These are phyloP conservation scores for Muscina levida DNA, from an alignment of 2,888 invertebrate species.

Conservation along the genomic window DNA sequence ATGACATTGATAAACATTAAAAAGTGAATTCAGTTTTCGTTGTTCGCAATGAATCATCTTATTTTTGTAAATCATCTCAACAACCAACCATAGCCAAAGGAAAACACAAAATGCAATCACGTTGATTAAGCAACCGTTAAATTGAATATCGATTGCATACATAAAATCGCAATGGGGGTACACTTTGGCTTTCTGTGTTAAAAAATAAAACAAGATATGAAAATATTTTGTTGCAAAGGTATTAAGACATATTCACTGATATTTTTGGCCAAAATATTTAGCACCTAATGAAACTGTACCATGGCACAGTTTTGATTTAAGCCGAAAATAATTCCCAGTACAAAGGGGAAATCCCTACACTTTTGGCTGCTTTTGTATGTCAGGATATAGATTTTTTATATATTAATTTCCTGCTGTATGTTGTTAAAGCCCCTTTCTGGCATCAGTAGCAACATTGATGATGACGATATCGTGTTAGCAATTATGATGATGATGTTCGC, in stretches of 20 bases:
- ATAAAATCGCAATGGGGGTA: no score
- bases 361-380: not conserved
- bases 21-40: constrained; percentile 10
- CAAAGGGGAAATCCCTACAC: not conserved
- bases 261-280: not conserved
- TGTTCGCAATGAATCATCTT: constrained; percentile 1
- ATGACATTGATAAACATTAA: constrained; percentile 37
- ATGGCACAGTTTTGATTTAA: constrained; percentile 11
- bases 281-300: not conserved
- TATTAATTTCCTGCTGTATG: constrained; percentile 16
- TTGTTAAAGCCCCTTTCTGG: not conserved
- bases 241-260: no score
- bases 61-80: not conserved
- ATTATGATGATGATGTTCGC: not conserved
- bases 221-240: no score
- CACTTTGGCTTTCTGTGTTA: no score
- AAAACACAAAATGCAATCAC: constrained; percentile 66
- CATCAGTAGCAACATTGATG: not conserved
- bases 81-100: constrained; percentile 23
- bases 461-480: not conserved
- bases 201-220: no score
- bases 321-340: not conserved
- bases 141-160: constrained; percentile 69
- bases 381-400: not conserved
- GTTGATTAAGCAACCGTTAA: constrained; percentile 70